A percentile compares a stretch with the other conserved stretches of the same genome.
Evolutionary conservation across 2,797 vertebrate genomes (phyloP).

Genomic region (Eidolon dupreanum): DNA sequence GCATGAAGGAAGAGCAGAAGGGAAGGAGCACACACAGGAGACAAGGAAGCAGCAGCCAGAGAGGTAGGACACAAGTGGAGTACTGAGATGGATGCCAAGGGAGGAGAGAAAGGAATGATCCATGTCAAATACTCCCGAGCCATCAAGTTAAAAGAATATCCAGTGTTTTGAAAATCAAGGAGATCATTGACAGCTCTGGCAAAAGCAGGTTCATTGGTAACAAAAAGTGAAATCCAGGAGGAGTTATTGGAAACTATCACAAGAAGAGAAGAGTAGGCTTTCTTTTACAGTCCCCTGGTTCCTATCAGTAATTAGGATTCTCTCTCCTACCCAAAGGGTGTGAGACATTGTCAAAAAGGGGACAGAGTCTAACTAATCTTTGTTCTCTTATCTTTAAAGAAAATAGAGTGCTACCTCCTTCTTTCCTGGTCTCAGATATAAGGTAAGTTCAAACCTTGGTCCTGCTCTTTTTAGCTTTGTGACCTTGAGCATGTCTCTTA

Average conservation of each 20-base stretch:
- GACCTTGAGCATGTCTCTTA: neutral
- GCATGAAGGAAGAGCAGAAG: neutral
- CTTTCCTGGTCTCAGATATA: neutral
- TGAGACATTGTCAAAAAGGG: neutral
- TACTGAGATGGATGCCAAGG: neutral
- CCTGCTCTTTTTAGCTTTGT: neutral
- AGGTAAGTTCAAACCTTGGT: neutral
- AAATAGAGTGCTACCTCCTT: neutral
- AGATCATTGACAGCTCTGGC: neutral
- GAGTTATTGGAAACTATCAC: neutral
- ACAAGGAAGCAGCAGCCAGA: neutral
- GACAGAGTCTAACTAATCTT: neutral
- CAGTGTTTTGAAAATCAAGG: neutral
- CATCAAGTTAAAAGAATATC: neutral
- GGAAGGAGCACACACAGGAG: neutral
- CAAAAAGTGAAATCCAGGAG: neutral
- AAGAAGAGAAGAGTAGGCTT: neutral
- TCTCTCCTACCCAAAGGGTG: neutral
- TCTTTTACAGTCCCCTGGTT: neutral
- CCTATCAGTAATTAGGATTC: neutral
- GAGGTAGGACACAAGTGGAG: neutral
- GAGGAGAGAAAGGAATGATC: neutral
- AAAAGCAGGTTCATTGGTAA: neutral
- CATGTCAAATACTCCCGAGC: neutral
- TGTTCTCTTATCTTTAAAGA: neutral